Base-by-base conservation (phyloP, 2,797 vertebrate genomes). In the Microcaecilia unicolor region DNA sequence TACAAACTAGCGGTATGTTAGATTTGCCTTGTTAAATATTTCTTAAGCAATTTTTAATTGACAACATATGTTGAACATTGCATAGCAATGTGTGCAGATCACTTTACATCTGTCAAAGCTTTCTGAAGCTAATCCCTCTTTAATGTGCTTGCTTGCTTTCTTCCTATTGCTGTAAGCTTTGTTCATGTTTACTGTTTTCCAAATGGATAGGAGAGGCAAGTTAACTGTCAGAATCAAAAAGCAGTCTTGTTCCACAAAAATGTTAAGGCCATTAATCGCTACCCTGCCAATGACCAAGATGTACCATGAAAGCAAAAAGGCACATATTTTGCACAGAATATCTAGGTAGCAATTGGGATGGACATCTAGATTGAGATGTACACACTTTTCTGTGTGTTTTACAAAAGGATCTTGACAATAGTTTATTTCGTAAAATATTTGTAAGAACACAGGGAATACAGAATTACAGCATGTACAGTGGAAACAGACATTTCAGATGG, bases 21-120 rank as follows among this genome's bases (percentile, higher is more conserved):
- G 25, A 59, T 69, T 60, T 72, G 38, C 39, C 42, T 73, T 61
- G 54, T 51, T 76, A 74, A 74, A 68, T 70, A 72, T 67, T 72
- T 66, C 60, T 74, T 61, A 69, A 80, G 44, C 46, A 72, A 67
- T 48, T 78, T 81, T 74, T 73, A 70, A 80, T 74, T 71, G 58
- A 70, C 60, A 67, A 53, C 65, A 68, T 70, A 67, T 74, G 67
- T 56, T 68, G 43, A 67, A 70, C 47, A 68, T 67, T 64, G 68
- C 61, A 74, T 21, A 70, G 42, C 48, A 72, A 58, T 48, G 46
- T 58, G 39, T 44, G 40, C 58, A 59, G 51, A 76, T 44, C 32
- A 62, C 37, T 67, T 63, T 59, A 43, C 54, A 70, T 71, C 66
- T 74, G 64, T 64, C 61, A 74, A 37, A 61, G 28, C 17, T 47